A percentile compares a stretch with the other conserved stretches of the same genome.
These are phyloP conservation scores for Bradysia coprophila DNA, from an alignment of 1,140 invertebrate genomes.

Conservation along the genomic window DNA sequence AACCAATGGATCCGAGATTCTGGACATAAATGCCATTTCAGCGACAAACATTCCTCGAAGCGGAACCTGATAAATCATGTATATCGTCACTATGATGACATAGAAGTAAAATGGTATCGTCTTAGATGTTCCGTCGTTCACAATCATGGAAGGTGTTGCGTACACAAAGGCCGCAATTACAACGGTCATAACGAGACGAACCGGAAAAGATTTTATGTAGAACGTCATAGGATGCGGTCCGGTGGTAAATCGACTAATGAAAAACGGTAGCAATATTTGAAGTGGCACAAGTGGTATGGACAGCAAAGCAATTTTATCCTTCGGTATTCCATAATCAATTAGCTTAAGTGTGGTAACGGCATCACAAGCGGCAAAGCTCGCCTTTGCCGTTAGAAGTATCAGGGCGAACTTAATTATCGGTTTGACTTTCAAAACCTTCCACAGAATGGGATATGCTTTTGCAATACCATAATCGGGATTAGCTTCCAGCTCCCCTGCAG, in stretches of 20 bases:
- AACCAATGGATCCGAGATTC: too few relatives aligned
- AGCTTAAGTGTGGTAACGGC: conserved; percentile 80
- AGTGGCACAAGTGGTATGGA: conserved; percentile 77
- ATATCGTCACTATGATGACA: background rate
- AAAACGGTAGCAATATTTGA: conserved; percentile 75
- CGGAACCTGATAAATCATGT: background rate
- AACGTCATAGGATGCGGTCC: conserved; percentile 8
- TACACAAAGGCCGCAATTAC: background rate
- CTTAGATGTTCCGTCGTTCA: too few relatives aligned
- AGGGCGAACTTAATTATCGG: conserved; percentile 52
- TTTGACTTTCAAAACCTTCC: conserved; percentile 61
- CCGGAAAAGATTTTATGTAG: background rate
- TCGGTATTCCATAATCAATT: conserved; percentile 80
- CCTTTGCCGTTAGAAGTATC: conserved; percentile 78
- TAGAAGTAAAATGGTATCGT: background rate
- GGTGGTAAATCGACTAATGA: conserved; percentile 15
- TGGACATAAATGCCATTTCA: too few relatives aligned
- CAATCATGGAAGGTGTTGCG: background rate
- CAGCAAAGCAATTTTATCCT: conserved; percentile 77
- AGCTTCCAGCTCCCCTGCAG: conserved; percentile 11
- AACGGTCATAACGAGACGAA: background rate
- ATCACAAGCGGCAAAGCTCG: conserved; percentile 79
- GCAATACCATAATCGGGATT: conserved; percentile 32
- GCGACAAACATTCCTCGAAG: too few relatives aligned
- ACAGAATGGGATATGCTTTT: conserved; percentile 63